These are phyloP conservation scores for Leptonema lineaticorne DNA, from an alignment of 1,140 invertebrate species.

Conservation along the genomic window DNA sequence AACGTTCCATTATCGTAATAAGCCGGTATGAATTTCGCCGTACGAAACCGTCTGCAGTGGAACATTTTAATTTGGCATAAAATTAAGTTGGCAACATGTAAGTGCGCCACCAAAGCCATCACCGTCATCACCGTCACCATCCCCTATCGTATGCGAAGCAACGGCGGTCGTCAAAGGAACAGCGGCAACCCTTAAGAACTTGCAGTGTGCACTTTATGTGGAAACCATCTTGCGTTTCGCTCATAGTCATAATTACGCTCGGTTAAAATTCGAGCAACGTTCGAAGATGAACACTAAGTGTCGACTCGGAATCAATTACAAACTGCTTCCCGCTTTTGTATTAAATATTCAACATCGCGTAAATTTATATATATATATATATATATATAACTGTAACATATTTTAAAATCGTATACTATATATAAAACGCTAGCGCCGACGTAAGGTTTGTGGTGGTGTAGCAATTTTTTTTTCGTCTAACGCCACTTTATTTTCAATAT, in stretches of 20 bases:
- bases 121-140: too few species aligned
- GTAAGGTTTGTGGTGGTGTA: too few species aligned
- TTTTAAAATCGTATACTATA: too few species aligned
- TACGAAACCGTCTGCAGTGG: too few species aligned
- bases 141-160: too few species aligned
- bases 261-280: not conserved
- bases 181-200: conserved; percentile 24
- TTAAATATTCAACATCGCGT: not conserved
- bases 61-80: conserved; percentile 6
- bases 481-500: too few species aligned
- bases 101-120: not conserved
- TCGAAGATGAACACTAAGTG: not conserved
- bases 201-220: conserved; percentile 28
- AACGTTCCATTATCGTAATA: too few species aligned
- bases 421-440: too few species aligned
- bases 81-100: conserved; percentile 18
- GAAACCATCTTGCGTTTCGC: not conserved
- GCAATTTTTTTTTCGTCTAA: too few species aligned
- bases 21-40: too few species aligned
- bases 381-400: too few species aligned
- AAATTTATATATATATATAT: too few species aligned
- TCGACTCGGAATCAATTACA: not conserved
- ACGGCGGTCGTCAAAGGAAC: conserved; percentile 25
- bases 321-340: not conserved
- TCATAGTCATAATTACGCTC: conserved; percentile 26